phyloP scores from a whole-genome alignment of 53 echinoderm and acorn worm species.

The Temnopleurus reevesii region DNA sequence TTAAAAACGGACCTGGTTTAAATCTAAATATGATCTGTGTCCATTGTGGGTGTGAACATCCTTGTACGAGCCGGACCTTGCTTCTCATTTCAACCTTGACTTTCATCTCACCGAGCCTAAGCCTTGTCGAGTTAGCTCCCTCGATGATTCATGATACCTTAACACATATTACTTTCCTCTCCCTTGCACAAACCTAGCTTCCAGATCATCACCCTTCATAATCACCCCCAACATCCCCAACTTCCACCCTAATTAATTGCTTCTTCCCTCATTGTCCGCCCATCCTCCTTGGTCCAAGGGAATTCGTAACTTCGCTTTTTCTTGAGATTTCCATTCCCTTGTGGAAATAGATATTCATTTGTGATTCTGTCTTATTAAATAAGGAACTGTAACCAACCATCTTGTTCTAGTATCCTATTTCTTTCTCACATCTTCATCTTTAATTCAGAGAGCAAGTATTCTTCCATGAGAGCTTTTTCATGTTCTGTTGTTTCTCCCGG shows the following conservation, averaged over 20 bases:
- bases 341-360: background rate
- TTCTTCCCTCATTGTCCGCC: constrained; percentile 7
- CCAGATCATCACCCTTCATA: constrained; percentile 32
- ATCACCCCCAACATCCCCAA: background rate
- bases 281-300: background rate
- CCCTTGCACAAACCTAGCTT: background rate
- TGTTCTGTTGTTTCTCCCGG: too few relatives aligned
- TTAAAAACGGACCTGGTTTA: too few relatives aligned
- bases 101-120: constrained; percentile 21
- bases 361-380: background rate
- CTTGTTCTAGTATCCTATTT: background rate
- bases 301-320: background rate
- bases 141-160: constrained; percentile 23
- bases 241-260: constrained; percentile 35
- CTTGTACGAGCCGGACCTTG: background rate
- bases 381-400: background rate
- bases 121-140: constrained; percentile 6
- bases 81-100: constrained; percentile 23
- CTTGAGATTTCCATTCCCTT: background rate
- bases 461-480: too few relatives aligned
- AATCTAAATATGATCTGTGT: background rate
- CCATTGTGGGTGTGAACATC: constrained; percentile 2
- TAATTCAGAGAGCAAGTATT: too few relatives aligned
- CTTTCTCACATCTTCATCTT: too few relatives aligned
- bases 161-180: constrained; percentile 41